Conservation (phyloP, 37 sponge, comb jelly and placozoan genomes). For the Spongilla lacustris region DNA sequence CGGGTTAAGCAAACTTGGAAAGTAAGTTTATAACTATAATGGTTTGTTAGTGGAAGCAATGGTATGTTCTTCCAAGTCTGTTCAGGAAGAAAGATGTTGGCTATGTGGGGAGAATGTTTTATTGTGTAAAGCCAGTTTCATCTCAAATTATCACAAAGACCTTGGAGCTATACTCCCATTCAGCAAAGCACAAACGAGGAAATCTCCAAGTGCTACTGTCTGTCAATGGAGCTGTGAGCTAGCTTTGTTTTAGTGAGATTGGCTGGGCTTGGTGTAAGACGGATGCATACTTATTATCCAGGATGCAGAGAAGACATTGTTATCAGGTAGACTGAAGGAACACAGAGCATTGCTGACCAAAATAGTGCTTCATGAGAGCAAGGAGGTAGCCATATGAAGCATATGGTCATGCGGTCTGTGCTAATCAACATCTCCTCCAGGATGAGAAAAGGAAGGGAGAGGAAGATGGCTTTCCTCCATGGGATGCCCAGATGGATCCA, state of each 20-base stretch:
- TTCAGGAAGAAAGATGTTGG: constrained; percentile 4
- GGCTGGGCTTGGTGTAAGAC: not conserved
- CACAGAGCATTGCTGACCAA: not conserved
- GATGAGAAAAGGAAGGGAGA: not conserved
- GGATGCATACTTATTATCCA: not conserved
- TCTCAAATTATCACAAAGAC: constrained; percentile 21
- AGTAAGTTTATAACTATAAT: not conserved
- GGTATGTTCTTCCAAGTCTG: not conserved
- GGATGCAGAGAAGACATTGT: not conserved
- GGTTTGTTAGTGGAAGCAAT: too few species aligned
- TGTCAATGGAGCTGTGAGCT: not conserved
- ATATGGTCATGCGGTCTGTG: too few species aligned
- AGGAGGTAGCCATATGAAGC: not conserved
- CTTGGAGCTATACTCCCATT: constrained; percentile 48
- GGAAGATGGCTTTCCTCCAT: not conserved
- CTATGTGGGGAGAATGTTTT: constrained; percentile 59
- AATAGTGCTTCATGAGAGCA: not conserved
- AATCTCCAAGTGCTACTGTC: not conserved
- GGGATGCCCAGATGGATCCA: not conserved
- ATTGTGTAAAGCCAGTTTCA: constrained; percentile 27
- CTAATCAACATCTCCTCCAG: not conserved
- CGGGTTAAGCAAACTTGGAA: not conserved
- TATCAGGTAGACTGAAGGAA: not conserved
- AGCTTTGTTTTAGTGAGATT: not conserved
- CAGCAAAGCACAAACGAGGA: constrained; percentile 42